Base-by-base conservation (phyloP, 1,140 invertebrate genomes). In the Drosophila pruinosa region DNA sequence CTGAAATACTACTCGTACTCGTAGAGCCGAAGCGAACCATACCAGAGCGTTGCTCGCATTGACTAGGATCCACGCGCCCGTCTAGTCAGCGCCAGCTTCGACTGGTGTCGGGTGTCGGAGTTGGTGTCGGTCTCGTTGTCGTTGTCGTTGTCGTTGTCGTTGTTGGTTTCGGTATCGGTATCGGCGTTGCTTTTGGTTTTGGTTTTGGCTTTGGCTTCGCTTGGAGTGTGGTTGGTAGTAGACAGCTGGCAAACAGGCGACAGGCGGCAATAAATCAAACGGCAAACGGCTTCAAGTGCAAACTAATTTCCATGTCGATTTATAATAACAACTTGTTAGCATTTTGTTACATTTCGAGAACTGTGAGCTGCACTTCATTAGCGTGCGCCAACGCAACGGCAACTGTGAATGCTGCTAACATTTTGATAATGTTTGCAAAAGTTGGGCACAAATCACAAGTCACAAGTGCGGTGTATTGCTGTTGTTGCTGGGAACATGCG, bases 311-410 rank as follows among this genome's bases (percentile, higher is more conserved):
- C 82, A 88, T 88, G 82, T 88, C 82, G 82, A 88, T 88, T 88
- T 88, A 88, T 88, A 88, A 88, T 86, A 88, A 88, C 82, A 88
- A 88, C 78, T 88, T 88, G 82, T 88, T 88, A 88, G 82, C 82
- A 88, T 88, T 88, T 88, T 88, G 82, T 88, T 81, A 68, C 70
- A 72, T 72, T 68, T 68, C 65, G 70, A 68, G 48, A 72, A 61
- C 52, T 62, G 31, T 31, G 56, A 36, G 56, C 56, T 61, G 70
- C 70, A 69, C 70, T 68, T 68, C 70, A 72, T 72, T 72, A 72
- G 43, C 65, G 48, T 50, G 64, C 63, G 70, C 65, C 63, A 62
- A 48, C 68, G 62, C 56, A 59, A 34, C 24, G 12, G 21, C 28
- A 31, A 15, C 26, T 24, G 17, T 52, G 19, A 45, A 39, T 50